Base-by-base conservation (phyloP, 2,113 vertebrate genomes). In the Prochilodus magdalenae region DNA sequence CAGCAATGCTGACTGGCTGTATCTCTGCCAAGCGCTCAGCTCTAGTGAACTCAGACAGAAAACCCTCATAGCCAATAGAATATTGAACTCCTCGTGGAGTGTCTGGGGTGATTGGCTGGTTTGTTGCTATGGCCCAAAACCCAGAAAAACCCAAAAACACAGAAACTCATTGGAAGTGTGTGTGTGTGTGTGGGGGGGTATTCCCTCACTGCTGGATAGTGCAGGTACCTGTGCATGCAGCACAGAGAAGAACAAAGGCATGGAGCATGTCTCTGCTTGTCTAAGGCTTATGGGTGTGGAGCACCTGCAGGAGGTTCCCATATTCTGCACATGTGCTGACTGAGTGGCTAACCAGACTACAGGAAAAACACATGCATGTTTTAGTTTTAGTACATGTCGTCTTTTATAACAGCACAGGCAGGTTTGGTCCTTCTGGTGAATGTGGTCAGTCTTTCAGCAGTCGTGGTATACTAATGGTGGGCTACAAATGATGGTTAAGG, bases 41-140 rank as follows among this genome's bases (percentile, higher is more conserved):
- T 51, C 60, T 4, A 13, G 20, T 82, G 14, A 20, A 67, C 55
- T 55, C 24, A 66, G 65, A 76, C 14, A 15, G 7, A 16, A 40
- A 57, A 6, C 55, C 47, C 4, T 77, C 30, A 26, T 70, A 22
- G 53, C 79, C 80, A 82, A 78, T 78, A 53, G 63, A 60, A 70
- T 82, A 44, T 73, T 30, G 66, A 77, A 49, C 16, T 65, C 29
- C 30, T 20, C 12, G 15, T 53, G 24, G 62, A 73, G 22, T 59
- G 27, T 24, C 22, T 6, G 8, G 8, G n/a, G 53, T 15, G 84
- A 85, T 85, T 80, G 84, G 81, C 72, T 76, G 72, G 15, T 70
- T 47, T 86, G 84, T 83, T 83, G 77, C 76, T 66, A 79, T 71
- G 63, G 59, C 57, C 59, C 33, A 75, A 33, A 40, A 85, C 55